Conservation (phyloP, 2,797 vertebrate genomes). For the Yasuhikotakia modesta region DNA sequence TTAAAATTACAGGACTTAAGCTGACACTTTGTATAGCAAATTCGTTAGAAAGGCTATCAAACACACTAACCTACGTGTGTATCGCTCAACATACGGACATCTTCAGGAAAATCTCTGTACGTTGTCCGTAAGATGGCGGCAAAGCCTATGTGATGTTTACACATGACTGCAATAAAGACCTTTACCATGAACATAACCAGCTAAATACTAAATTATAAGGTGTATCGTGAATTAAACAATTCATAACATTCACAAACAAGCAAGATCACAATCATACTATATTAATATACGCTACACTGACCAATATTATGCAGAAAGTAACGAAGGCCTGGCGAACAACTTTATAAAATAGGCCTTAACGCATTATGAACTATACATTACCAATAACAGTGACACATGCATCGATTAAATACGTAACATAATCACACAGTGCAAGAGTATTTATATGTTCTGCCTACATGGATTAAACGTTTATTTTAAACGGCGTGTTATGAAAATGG, state of each 20-base stretch:
- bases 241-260: neutral
- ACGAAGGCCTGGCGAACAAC: neutral
- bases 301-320: neutral
- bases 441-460: neutral
- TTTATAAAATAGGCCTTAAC: too few relatives aligned
- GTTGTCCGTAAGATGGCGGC: slow-evolving; percentile 41
- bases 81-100: slow-evolving; percentile 19
- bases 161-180: neutral
- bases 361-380: neutral
- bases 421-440: neutral
- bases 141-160: slow-evolving; percentile 7
- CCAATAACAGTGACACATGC: too few relatives aligned
- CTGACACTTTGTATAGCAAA: too few relatives aligned
- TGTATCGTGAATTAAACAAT: too few relatives aligned
- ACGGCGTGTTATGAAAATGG: too few relatives aligned
- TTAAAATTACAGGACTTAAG: too few relatives aligned
- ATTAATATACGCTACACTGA: neutral
- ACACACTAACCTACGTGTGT: neutral
- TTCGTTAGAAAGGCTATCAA: too few relatives aligned
- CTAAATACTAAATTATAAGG: neutral
- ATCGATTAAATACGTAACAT: neutral
- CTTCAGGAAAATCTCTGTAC: neutral
- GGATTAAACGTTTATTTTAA: too few relatives aligned
- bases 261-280: neutral
- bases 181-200: neutral